Base-by-base conservation (phyloP, 1,140 invertebrate species). In the Drosophila trapezifrons region DNA sequence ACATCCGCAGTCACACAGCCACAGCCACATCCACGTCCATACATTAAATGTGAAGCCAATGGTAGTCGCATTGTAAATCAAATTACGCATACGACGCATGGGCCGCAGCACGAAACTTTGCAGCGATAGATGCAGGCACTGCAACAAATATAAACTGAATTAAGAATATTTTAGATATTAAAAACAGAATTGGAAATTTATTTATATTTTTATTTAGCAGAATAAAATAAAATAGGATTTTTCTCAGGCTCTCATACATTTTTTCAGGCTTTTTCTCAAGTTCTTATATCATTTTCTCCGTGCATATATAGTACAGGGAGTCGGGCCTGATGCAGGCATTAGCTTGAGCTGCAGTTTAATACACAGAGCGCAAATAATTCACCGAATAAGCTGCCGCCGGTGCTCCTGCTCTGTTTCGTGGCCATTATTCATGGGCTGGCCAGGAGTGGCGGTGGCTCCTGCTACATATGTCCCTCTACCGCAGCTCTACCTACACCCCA, bases 291-390 rank as follows among this genome's bases (percentile, higher is more conserved):
- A 12, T 27, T 12, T 56, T 42, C 15, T 4, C 5, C 22, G 17
- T 29, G 56, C 4, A 22, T 13, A 15, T 29, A 38, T 5, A 40
- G n/a, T 3, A 6, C 13, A 12, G 29, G n/a, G 6, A 45, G 22
- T 46, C 62, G 72, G 75, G 63, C 64, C 76, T 54, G 47, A 20
- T 42, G 43, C 46, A 51, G 81, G 81, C 78, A 82, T 81, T 78
- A 85, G 82, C 81, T 77, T 70, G 64, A 84, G 81, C 82, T 83
- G 71, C 78, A 86, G 78, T 87, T 86, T 87, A 87, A 82, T 86
- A 86, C 83, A 87, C 82, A 85, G 38, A 66, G 45, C 76, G 83
- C 83, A 82, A 86, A 86, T 86, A 86, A 86, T 87, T 86, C 83
- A 86, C 83, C 76, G 79, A 87, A 82, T 86, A 86, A 86, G 82